Conservation (phyloP, 2,113 vertebrate genomes). For the Casuarius casuarius region DNA sequence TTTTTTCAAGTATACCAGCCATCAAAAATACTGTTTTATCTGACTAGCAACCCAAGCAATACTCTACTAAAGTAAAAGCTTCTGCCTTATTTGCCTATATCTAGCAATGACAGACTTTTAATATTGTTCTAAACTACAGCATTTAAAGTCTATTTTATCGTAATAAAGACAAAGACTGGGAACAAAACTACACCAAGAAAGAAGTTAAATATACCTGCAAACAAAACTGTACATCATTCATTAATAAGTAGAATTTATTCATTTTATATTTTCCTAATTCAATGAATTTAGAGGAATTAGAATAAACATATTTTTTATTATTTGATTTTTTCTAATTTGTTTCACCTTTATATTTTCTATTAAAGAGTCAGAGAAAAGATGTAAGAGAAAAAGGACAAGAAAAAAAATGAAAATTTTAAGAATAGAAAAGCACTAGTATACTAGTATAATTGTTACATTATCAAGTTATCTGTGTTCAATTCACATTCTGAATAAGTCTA, state of each 20-base stretch:
- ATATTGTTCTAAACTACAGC: slow-evolving; percentile 44
- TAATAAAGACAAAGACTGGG: slow-evolving; percentile 27
- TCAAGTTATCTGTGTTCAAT: slow-evolving; percentile 50
- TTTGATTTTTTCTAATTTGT: background rate
- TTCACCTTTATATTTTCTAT: background rate
- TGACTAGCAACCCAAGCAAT: slow-evolving; percentile 74
- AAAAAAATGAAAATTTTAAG: background rate
- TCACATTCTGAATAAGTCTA: slow-evolving; percentile 71
- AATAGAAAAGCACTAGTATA: background rate
- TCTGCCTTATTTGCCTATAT: slow-evolving; percentile 56
- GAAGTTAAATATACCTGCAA: slow-evolving; percentile 21
- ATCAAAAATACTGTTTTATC: slow-evolving; percentile 83
- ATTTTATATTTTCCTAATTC: background rate
- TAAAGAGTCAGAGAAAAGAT: background rate
- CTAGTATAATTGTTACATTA: slow-evolving; percentile 34
- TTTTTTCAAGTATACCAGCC: slow-evolving; percentile 74
- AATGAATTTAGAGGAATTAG: background rate
- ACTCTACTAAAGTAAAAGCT: slow-evolving; percentile 62
- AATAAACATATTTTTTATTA: background rate
- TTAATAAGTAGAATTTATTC: background rate
- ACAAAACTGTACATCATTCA: background rate
- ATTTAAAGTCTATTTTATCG: slow-evolving; percentile 59
- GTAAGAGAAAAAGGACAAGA: background rate
- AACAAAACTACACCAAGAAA: slow-evolving; percentile 11
- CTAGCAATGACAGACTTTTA: slow-evolving; percentile 59